These are phyloP conservation scores for Lasioglossum leucozonium DNA, from an alignment of 2,888 invertebrate genomes.

Conservation along the genomic window DNA sequence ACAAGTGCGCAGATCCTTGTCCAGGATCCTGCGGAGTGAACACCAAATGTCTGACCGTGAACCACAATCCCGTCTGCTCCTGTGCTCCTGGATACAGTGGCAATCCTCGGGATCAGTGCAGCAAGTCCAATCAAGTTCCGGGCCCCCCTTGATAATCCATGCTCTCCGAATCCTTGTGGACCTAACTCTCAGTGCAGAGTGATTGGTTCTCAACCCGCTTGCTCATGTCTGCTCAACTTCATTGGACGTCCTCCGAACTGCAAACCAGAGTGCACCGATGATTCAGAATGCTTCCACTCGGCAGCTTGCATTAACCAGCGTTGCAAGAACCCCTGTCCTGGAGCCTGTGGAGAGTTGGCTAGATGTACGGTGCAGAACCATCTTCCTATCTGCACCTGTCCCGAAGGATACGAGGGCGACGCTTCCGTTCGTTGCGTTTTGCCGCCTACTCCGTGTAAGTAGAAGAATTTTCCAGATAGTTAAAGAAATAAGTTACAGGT, in stretches of 20 bases:
- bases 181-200: constrained; percentile 93
- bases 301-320: constrained; percentile 92
- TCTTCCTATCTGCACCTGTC: constrained; percentile 92
- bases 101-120: constrained; percentile 91
- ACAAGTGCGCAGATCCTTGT: constrained; percentile 93
- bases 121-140: no score
- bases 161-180: constrained; percentile 93
- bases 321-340: constrained; percentile 93
- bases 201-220: constrained; percentile 93
- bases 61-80: constrained; percentile 95
- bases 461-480: background rate
- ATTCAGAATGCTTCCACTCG: constrained; percentile 93
- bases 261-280: constrained; percentile 92
- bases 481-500: background rate
- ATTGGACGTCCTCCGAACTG: constrained; percentile 95
- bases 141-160: no score
- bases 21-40: constrained; percentile 92
- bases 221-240: constrained; percentile 92
- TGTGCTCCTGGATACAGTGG: constrained; percentile 92
- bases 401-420: constrained; percentile 93
- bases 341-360: constrained; percentile 92
- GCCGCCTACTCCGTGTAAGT: constrained; percentile 80
- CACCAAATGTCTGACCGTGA: constrained; percentile 93
- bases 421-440: constrained; percentile 87
- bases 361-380: constrained; percentile 94